Conservation (phyloP, 2,888 invertebrate species). For the Dusona sp. region DNA sequence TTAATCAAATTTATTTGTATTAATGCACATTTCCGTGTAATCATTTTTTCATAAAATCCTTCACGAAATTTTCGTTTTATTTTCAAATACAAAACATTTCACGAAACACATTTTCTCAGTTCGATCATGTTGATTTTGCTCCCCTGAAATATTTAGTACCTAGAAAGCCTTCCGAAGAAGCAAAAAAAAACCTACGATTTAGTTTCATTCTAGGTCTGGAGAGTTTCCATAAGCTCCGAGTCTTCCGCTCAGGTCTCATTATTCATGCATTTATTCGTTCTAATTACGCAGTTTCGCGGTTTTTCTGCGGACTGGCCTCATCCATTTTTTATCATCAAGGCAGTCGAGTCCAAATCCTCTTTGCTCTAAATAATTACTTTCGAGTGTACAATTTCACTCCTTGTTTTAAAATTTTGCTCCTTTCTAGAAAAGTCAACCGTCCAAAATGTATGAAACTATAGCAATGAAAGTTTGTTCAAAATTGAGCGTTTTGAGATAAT, state of each 20-base stretch:
- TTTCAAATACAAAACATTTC: not conserved
- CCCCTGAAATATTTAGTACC: not conserved
- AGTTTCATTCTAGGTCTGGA: slow-evolving; percentile 33
- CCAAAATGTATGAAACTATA: not conserved
- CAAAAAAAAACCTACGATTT: slow-evolving; percentile 19
- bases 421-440: not conserved
- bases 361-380: slow-evolving; percentile 5
- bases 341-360: not conserved
- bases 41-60: not conserved
- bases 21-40: not conserved
- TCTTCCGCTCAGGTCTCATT: slow-evolving; percentile 59
- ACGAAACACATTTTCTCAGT: not conserved
- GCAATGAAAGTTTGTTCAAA: not conserved
- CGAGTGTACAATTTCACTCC: not conserved
- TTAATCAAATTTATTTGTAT: not conserved
- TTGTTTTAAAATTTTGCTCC: not conserved
- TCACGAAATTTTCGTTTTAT: not conserved
- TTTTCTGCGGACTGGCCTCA: slow-evolving; percentile 57
- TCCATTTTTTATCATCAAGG: slow-evolving; percentile 7
- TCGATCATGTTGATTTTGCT: not conserved
- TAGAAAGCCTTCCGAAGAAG: not conserved
- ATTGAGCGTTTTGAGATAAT: not conserved
- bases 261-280: slow-evolving; percentile 78
- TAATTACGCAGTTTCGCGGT: slow-evolving; percentile 72
- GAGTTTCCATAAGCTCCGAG: slow-evolving; percentile 62